Conservation (phyloP, 2,113 vertebrate genomes). For the Sinosuthora webbiana region DNA sequence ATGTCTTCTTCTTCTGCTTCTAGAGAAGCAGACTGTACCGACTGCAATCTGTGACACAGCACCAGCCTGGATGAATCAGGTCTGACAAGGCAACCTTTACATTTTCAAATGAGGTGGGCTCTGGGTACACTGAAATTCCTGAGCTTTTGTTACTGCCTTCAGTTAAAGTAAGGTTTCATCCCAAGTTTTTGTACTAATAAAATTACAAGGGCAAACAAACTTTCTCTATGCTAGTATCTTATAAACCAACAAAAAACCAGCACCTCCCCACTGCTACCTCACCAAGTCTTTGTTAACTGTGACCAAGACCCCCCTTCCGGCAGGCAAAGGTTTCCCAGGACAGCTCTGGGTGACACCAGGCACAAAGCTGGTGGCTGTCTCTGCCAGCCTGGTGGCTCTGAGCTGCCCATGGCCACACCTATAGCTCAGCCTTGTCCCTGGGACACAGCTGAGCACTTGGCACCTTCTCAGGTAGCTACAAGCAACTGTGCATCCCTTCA, state of each 20-base stretch:
- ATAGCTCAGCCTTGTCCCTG: fast-evolving
- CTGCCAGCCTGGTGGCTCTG: not conserved
- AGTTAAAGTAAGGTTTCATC: not conserved
- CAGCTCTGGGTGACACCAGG: not conserved
- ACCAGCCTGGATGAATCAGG: not conserved
- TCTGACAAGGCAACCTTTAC: not conserved
- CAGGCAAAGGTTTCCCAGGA: not conserved
- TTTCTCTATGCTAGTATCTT: not conserved
- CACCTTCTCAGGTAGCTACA: not conserved
- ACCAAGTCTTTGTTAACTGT: fast-evolving
- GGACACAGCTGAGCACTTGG: not conserved
- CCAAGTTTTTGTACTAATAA: not conserved
- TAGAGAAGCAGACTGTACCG: not conserved
- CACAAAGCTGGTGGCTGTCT: not conserved
- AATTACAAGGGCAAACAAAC: not conserved
- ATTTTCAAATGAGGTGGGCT: not conserved
- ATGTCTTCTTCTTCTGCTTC: not conserved
- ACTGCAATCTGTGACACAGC: not conserved
- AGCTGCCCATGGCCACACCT: not conserved
- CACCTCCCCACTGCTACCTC: not conserved
- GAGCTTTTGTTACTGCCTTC: not conserved
- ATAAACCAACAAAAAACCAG: fast-evolving
- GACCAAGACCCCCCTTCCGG: not conserved
- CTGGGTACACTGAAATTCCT: not conserved
- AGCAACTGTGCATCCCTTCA: not conserved